Percentiles rank a stretch among this genome's conserved stretches.
phyloP scores from a whole-genome alignment of 2,113 vertebrate species.

The Vimba vimba region DNA sequence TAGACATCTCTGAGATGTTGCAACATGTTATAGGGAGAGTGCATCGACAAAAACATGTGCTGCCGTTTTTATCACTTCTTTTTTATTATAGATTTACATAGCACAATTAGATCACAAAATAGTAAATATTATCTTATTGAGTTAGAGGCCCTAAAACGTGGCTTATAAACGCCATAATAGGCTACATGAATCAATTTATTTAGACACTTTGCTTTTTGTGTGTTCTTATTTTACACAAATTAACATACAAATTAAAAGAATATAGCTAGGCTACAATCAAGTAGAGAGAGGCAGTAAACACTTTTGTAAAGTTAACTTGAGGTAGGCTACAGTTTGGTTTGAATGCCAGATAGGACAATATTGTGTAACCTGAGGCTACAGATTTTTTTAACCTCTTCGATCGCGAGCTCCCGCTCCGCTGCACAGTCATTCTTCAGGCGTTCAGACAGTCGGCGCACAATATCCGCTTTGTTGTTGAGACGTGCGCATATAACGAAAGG shows the following conservation, averaged over 20 bases:
- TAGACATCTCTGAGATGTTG: too few species aligned
- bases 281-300: background rate
- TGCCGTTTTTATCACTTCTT: too few species aligned
- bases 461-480: conserved; percentile 68
- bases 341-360: conserved; percentile 59
- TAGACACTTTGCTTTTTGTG: background rate
- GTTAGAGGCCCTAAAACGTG: too few species aligned
- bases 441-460: conserved; percentile 69
- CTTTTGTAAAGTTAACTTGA: background rate
- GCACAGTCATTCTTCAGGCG: conserved; percentile 62
- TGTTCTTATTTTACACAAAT: background rate
- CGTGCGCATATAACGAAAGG: conserved; percentile 84
- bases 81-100: too few species aligned
- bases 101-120: too few species aligned
- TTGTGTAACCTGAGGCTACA: conserved; percentile 73
- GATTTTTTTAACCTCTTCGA: conserved; percentile 84
- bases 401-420: conserved; percentile 71
- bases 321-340: conserved; percentile 51
- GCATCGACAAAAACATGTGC: too few species aligned
- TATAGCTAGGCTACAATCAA: background rate
- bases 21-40: too few species aligned
- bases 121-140: too few species aligned
- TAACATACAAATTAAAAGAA: background rate
- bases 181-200: background rate
- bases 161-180: too few species aligned